Conservation (phyloP, 37 sponge, comb jelly and placozoan genomes). For the Sycon ciliatum region DNA sequence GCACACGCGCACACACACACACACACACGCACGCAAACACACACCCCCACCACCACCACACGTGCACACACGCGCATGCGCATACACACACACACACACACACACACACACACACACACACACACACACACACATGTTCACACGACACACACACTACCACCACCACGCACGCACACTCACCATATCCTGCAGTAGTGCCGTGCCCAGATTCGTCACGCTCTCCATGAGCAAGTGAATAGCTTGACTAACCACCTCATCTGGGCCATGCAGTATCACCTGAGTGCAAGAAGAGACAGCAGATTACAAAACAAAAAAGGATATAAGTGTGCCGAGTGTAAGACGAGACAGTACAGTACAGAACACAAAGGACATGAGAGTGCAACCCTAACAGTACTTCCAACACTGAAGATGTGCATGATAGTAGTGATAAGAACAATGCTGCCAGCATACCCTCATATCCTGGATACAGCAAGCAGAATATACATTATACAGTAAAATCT, state of each 20-base stretch:
- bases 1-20: neutral
- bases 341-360: neutral
- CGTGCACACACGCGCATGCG: neutral
- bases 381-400: neutral
- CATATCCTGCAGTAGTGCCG: slow-evolving; percentile 59
- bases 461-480: too few species aligned
- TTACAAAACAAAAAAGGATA: neutral
- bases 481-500: too few species aligned
- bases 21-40: neutral
- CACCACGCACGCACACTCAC: slow-evolving; percentile 24
- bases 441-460: too few species aligned
- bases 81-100: slow-evolving; percentile 18
- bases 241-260: slow-evolving; percentile 59
- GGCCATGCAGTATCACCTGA: slow-evolving; percentile 52
- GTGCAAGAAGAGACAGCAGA: too few species aligned
- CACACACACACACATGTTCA: slow-evolving; percentile 9
- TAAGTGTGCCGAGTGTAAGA: neutral
- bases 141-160: neutral
- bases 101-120: slow-evolving; percentile 20
- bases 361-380: neutral
- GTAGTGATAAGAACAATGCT: too few species aligned
- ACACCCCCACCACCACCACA: neutral
- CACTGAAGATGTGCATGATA: neutral
- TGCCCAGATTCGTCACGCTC: slow-evolving; percentile 65
- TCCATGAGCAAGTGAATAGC: slow-evolving; percentile 86